A percentile compares a stretch with the other conserved stretches of the same genome.
phyloP scores from a whole-genome alignment of 2,888 invertebrate species.

The Coleophora deauratella region DNA sequence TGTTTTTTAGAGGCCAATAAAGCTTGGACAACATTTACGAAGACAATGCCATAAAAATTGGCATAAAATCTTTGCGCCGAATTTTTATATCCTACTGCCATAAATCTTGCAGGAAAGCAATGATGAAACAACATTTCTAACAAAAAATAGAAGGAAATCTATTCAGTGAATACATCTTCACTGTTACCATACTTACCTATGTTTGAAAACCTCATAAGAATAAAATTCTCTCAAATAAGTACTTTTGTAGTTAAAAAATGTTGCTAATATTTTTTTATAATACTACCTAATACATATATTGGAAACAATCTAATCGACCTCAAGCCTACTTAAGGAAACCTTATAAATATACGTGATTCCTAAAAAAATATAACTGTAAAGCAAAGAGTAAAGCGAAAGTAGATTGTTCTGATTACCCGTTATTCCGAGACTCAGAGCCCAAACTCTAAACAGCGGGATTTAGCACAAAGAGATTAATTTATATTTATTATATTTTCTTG shows the following conservation, averaged over 20 bases:
- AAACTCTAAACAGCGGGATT: too few species aligned
- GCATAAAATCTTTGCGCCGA: slow-evolving; percentile 63
- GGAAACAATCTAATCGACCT: too few species aligned
- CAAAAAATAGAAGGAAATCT: background rate
- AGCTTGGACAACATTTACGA: slow-evolving; percentile 63
- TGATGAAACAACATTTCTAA: slow-evolving; percentile 40
- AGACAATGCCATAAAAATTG: slow-evolving; percentile 67
- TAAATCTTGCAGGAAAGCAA: slow-evolving; percentile 40
- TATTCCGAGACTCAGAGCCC: too few species aligned
- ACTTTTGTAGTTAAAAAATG: background rate
- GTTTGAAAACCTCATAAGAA: background rate
- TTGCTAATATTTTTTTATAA: background rate
- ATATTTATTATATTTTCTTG: too few species aligned
- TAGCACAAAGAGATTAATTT: too few species aligned
- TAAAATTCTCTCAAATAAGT: background rate
- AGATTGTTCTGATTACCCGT: too few species aligned
- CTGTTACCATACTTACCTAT: background rate
- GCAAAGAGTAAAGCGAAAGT: too few species aligned
- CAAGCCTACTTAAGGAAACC: too few species aligned
- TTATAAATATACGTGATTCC: too few species aligned
- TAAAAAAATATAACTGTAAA: too few species aligned
- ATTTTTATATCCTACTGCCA: slow-evolving; percentile 54
- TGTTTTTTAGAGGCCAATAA: slow-evolving; percentile 49
- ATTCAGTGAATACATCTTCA: background rate
- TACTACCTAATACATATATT: too few species aligned